Conservation (phyloP, 2,113 vertebrate species). For the Chlamydotis undulata region DNA sequence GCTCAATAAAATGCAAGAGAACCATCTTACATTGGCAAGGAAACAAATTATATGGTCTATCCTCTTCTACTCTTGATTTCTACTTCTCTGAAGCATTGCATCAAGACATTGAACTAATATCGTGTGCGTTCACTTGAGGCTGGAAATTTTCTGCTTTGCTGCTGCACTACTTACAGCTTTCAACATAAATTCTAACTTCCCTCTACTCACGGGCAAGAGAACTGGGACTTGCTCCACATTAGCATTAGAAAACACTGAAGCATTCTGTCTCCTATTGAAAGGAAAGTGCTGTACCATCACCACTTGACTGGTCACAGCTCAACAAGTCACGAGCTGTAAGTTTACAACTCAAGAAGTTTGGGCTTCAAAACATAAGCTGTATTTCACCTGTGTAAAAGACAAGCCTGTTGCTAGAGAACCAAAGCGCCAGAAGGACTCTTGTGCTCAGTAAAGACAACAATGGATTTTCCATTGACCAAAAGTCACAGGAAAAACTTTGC, state of each 20-base stretch:
- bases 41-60: neutral
- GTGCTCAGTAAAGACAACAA: neutral
- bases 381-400: neutral
- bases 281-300: neutral
- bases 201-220: neutral
- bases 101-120: neutral
- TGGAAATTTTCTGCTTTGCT: neutral
- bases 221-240: neutral
- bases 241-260: neutral
- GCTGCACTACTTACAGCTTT: neutral
- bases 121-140: neutral
- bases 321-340: neutral
- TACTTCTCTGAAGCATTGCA: neutral
- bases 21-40: neutral
- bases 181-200: neutral
- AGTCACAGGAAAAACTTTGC: neutral
- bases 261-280: neutral
- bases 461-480: fast-evolving
- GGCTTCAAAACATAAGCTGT: neutral
- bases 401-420: neutral
- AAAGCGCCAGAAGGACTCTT: neutral
- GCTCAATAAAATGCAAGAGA: neutral
- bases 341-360: neutral
- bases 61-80: neutral
- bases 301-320: neutral